Evolutionary conservation across 2,113 vertebrate species (phyloP).

Genomic region (Ammodytes marinus): DNA sequence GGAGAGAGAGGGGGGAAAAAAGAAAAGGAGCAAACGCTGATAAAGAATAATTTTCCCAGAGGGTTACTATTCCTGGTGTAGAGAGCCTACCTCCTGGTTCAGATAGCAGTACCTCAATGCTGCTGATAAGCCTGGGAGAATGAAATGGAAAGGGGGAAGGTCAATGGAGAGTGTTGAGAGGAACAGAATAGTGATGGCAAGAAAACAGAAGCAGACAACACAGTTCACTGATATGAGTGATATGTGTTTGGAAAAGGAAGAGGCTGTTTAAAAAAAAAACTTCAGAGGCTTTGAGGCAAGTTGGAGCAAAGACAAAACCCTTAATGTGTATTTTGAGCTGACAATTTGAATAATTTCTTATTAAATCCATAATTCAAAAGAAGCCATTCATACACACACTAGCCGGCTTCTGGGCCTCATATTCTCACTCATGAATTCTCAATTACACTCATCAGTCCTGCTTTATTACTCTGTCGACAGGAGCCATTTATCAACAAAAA

Average conservation of each 20-base stretch:
- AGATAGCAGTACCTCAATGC: conserved; percentile 71
- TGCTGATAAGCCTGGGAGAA: conserved; percentile 66
- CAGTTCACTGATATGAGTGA: background rate
- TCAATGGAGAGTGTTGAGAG: conserved; percentile 26
- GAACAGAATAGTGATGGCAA: background rate
- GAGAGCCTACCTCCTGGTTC: conserved; percentile 61
- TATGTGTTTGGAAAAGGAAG: background rate
- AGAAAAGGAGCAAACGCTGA: conserved; percentile 9
- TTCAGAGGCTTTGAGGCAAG: conserved; percentile 3
- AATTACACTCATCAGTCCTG: conserved; percentile 50
- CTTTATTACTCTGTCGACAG: conserved; percentile 33
- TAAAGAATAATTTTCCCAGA: conserved; percentile 56
- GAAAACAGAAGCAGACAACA: background rate
- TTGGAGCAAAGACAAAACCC: conserved; percentile 25
- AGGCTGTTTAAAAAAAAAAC: background rate
- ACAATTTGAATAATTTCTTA: conserved; percentile 47
- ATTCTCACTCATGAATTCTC: conserved; percentile 53
- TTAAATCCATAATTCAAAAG: conserved; percentile 68
- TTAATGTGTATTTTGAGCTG: conserved; percentile 14
- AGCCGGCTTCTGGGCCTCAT: conserved; percentile 24
- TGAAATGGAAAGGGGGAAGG: conserved; percentile 47
- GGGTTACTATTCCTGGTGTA: conserved; percentile 74
- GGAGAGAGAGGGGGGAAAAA: background rate
- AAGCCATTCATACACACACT: conserved; percentile 35
- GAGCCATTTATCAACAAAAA: conserved; percentile 35